These are phyloP conservation scores for Gadus chalcogrammus DNA, from an alignment of 2,113 vertebrate species.

Conservation along the genomic window DNA sequence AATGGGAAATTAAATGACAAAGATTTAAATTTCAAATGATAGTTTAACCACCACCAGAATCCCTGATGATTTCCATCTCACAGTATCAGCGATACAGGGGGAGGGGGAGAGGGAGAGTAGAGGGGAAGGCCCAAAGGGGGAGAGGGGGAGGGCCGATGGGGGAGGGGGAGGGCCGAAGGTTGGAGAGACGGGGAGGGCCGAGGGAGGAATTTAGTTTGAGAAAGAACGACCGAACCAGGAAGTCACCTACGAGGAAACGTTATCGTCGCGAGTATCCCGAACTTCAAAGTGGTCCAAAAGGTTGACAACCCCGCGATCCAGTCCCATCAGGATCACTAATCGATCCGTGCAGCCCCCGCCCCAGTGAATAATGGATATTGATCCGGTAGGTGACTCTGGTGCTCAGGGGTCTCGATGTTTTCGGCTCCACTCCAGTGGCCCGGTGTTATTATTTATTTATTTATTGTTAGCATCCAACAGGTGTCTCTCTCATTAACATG, in stretches of 20 bases:
- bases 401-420: background rate
- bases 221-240: slow-evolving; percentile 61
- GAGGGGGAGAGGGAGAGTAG: slow-evolving; percentile 1
- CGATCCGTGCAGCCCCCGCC: background rate
- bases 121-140: background rate
- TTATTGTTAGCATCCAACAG: background rate
- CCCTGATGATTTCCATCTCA: no score
- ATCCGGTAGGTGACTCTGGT: slow-evolving; percentile 56
- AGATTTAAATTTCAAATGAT: no score
- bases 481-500: background rate
- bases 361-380: slow-evolving; percentile 44
- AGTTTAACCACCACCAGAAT: no score
- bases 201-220: slow-evolving; percentile 45
- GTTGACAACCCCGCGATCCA: background rate
- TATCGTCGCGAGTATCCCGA: background rate
- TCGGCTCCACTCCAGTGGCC: background rate
- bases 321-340: no score
- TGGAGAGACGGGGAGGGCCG: background rate
- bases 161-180: background rate
- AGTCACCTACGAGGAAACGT: slow-evolving; percentile 49
- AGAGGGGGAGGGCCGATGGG: background rate
- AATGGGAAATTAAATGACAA: no score
- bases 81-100: background rate
- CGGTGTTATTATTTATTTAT: background rate
- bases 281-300: background rate